These are phyloP conservation scores for Sylvicapra grimmia DNA, from an alignment of 2,113 vertebrate genomes.

Conservation along the genomic window DNA sequence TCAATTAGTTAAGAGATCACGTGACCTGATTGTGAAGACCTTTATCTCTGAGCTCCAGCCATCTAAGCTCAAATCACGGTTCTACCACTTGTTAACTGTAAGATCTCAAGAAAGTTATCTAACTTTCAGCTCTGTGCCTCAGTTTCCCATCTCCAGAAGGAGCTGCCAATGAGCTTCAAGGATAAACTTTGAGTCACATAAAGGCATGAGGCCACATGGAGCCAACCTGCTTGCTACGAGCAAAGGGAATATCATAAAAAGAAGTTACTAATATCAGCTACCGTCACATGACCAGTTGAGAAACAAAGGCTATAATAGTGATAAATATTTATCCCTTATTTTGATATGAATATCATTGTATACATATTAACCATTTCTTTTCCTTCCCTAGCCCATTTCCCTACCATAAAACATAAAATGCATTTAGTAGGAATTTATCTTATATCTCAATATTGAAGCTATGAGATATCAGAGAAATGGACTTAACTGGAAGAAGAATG, in stretches of 20 bases:
- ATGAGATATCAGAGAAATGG: neutral
- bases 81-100: neutral
- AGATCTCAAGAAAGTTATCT: neutral
- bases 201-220: neutral
- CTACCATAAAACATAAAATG: neutral
- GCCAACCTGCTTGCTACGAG: neutral
- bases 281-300: neutral
- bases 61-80: neutral
- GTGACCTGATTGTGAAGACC: neutral
- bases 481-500: neutral
- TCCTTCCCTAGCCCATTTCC: neutral
- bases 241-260: neutral
- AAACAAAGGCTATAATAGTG: neutral
- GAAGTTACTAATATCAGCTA: neutral
- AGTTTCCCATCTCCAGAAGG: neutral
- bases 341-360: neutral
- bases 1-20: fast-evolving
- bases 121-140: neutral
- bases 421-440: neutral
- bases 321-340: neutral
- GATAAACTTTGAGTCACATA: neutral
- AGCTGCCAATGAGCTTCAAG: neutral
- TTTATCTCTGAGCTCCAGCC: neutral
- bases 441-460: neutral
- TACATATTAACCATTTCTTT: neutral